phyloP scores from a whole-genome alignment of 2,888 invertebrate species.

The Clitarchus hookeri region DNA sequence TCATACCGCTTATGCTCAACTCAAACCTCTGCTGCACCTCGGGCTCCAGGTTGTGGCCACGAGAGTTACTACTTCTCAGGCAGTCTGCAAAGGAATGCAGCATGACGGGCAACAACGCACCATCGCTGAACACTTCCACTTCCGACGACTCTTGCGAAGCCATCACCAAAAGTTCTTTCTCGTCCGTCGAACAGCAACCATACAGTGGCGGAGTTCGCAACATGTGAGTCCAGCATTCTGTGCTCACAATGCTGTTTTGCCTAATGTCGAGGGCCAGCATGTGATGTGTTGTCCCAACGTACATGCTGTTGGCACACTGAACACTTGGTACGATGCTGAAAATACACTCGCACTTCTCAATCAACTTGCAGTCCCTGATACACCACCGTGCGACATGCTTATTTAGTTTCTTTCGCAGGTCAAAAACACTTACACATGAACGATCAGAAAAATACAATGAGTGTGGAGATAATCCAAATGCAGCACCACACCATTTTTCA shows the following conservation, averaged over 20 bases:
- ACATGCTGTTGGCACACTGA: not conserved
- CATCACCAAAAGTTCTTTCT: not conserved
- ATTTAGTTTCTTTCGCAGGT: not conserved
- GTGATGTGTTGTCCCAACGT: conserved; percentile 10
- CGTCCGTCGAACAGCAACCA: not conserved
- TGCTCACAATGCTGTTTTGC: too few species aligned
- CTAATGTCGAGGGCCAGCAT: not conserved
- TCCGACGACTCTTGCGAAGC: not conserved
- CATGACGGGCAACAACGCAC: not conserved
- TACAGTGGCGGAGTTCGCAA: not conserved
- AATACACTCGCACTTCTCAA: not conserved
- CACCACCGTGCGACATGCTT: not conserved
- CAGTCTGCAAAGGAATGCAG: not conserved
- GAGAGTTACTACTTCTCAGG: not conserved
- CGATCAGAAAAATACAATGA: not conserved
- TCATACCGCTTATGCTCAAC: not conserved
- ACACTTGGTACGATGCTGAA: not conserved
- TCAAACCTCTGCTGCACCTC: not conserved
- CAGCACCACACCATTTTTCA: not conserved
- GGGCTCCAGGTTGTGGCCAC: not conserved
- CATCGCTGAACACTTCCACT: not conserved
- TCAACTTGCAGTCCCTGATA: not conserved
- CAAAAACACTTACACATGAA: not conserved
- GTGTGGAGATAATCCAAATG: not conserved
- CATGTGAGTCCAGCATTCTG: conserved; percentile 7